Evolutionary conservation across 1,140 invertebrate genomes (phyloP).

Genomic region (Philotrypesis tridentata): DNA sequence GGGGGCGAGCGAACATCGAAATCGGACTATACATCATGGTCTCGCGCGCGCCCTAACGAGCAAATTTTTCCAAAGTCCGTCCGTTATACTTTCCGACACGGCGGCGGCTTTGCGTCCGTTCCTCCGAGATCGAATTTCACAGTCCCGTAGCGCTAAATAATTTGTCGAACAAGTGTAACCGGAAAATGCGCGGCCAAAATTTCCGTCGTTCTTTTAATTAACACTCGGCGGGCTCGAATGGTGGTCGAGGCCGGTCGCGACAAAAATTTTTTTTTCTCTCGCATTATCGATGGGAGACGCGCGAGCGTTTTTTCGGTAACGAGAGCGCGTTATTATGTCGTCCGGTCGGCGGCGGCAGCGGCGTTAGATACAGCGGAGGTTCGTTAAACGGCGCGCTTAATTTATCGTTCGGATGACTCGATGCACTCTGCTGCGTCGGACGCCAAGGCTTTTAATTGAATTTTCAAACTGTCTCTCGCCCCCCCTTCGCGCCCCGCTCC

Average conservation of each 20-base stretch:
- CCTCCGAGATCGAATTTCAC: neutral
- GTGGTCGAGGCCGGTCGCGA: constrained; percentile 34
- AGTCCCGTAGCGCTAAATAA: constrained; percentile 60
- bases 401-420: constrained; percentile 33
- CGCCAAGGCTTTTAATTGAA: constrained; percentile 33
- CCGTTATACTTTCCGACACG: neutral
- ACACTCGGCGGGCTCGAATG: neutral
- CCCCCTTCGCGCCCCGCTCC: neutral
- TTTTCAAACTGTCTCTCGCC: constrained; percentile 28
- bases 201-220: constrained; percentile 19
- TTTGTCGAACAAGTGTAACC: constrained; percentile 41
- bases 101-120: constrained; percentile 37
- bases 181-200: constrained; percentile 3
- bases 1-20: neutral
- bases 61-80: neutral
- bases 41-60: neutral
- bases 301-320: constrained; percentile 45
- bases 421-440: neutral
- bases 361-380: neutral
- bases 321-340: constrained; percentile 35
- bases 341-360: neutral
- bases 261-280: constrained; percentile 6
- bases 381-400: constrained; percentile 49
- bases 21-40: neutral
- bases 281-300: constrained; percentile 47